phyloP scores from a whole-genome alignment of 1,140 invertebrate species.

The Triops cancriformis region DNA sequence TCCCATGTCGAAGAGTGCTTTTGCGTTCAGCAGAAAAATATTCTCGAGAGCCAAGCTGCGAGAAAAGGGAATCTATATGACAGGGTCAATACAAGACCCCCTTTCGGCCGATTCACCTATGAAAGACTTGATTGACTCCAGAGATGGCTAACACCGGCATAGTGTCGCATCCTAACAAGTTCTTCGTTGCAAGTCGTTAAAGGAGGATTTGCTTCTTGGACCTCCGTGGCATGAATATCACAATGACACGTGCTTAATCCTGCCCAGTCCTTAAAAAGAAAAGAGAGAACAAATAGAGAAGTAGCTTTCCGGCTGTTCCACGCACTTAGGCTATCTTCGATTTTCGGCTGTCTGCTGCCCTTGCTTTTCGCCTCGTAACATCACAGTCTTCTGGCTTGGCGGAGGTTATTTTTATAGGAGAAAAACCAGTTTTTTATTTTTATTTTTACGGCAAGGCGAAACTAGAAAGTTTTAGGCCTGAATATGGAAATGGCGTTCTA shows the following conservation, averaged over 20 bases:
- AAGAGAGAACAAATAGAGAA: too few relatives aligned
- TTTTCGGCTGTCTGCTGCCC: neutral
- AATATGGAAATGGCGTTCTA: neutral
- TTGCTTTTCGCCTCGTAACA: neutral
- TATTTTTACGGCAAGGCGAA: neutral
- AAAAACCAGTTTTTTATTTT: neutral
- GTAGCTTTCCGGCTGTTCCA: neutral
- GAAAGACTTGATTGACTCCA: neutral
- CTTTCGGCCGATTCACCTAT: neutral
- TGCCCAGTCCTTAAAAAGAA: neutral
- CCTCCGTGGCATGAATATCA: neutral
- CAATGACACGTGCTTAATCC: constrained; percentile 13
- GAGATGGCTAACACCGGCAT: neutral
- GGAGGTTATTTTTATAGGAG: neutral
- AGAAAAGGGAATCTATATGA: neutral
- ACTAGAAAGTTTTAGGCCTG: constrained; percentile 13
- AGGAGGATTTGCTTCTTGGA: neutral
- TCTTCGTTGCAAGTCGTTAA: neutral
- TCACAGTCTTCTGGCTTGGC: neutral
- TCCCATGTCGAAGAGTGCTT: neutral
- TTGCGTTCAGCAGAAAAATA: neutral
- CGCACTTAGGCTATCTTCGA: neutral
- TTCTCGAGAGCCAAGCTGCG: too few relatives aligned
- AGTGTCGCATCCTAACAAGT: neutral
- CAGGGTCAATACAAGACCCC: neutral